phyloP scores from a whole-genome alignment of 2,113 vertebrate genomes.

The Sinocyclocheilus anshuiensis region DNA sequence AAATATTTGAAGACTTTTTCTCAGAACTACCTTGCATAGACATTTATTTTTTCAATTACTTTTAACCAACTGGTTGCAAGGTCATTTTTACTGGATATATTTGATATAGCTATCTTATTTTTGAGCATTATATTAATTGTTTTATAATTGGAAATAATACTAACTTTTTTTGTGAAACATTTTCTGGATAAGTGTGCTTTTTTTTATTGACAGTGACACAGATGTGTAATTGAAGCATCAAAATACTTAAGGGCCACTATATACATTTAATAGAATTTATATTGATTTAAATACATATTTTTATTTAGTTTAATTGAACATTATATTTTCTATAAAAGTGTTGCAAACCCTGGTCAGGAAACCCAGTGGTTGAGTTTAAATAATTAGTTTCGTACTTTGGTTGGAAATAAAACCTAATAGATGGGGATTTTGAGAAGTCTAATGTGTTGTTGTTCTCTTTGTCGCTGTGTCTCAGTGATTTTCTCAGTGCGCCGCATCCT shows the following conservation, averaged over 20 bases:
- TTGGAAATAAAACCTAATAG: no score
- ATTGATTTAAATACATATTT: background rate
- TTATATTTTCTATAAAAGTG: background rate
- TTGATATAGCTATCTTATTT: background rate
- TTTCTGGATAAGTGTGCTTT: background rate
- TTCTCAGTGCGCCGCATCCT: constrained; percentile 67
- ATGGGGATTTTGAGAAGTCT: background rate
- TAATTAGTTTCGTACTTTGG: no score
- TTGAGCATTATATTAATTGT: background rate
- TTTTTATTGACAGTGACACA: background rate
- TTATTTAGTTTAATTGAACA: background rate
- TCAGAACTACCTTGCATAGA: background rate
- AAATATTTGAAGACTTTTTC: background rate
- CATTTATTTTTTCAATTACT: background rate
- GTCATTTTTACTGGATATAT: background rate
- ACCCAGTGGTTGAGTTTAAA: background rate
- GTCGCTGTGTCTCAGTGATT: constrained; percentile 66
- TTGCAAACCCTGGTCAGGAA: background rate
- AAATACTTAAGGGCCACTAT: background rate
- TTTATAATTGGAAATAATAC: background rate
- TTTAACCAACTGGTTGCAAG: background rate
- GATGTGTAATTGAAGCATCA: background rate
- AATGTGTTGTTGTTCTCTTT: background rate
- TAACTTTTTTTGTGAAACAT: background rate
- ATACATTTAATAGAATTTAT: background rate